Evolutionary conservation across 2,113 vertebrate species (phyloP), one percentile per base, ranked within the genome.

Genomic region (Euleptes europaea): DNA sequence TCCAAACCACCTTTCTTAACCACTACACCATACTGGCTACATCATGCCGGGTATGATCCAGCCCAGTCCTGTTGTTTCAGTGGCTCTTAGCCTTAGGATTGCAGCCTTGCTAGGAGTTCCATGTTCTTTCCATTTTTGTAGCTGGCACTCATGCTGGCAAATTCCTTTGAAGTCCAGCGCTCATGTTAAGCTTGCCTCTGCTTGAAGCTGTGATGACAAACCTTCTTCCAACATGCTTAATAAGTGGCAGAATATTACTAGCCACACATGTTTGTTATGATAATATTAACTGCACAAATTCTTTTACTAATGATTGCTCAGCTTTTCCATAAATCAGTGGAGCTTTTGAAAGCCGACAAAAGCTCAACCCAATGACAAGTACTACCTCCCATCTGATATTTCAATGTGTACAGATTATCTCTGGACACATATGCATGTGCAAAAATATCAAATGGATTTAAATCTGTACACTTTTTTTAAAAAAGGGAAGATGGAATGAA

Each of bases 401-500:
- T 93, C 76, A 85, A 35, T 63, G 35, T n/a, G 8, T 38, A 65
- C 49, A 79, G 73, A 89, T 71, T 84, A 35, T 80, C 57, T 90
- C 23, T 91, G 19, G 49, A 35, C 66, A 19, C 82, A 75, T 17
- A 88, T 60, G 57, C 35, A 93, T 94, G 51, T 94, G 85, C 92
- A 94, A 93, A 85, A 94, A 88, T 89, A 80, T 92, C 87, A 75
- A 91, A 89, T 90, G 5, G 89, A 31, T 92, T n/a, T 70, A 90
- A 44, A 93, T 93, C 88, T 89, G 81, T 95, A 88, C 78, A 91
- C 82, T 90, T 72, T 49, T 77, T 79, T n/a, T n/a, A n/a, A 57
- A 75, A 86, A 90, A 89, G 85, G 91, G 88, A 94, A 94, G 94
- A 95, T 88, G 82, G 86, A 90, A 90, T 92, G 91, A 96, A 97